Base-by-base conservation (phyloP, 2,113 vertebrate genomes). In the Xyliphius kryptos region DNA sequence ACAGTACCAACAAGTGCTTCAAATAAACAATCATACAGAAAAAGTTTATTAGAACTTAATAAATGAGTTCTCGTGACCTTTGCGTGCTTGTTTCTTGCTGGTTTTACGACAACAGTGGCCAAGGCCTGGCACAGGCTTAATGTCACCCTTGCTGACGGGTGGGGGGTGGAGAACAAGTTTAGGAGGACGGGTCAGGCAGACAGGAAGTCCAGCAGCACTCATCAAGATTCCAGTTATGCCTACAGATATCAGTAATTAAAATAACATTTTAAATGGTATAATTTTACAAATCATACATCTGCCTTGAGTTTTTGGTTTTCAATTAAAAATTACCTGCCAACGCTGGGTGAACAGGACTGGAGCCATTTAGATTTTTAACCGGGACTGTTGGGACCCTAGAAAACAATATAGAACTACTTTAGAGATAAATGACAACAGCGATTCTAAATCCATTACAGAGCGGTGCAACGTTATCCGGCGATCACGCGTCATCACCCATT, bases 211-310 rank as follows among this genome's bases (percentile, higher is more conserved):
- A 0, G 94, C 94, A 0, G 93, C 93, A 0, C 94, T 97, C 93
- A 97, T 97, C 14, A 97, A 88, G 76, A 97, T 97, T 40, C 94
- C 93, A 0, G 94, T 97, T 77, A 97, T 97, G 20, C 94, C 94
- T 97, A n/a, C n/a, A n/a, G n/a, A n/a, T n/a, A n/a, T n/a, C n/a
- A n/a, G n/a, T n/a, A n/a, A n/a, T n/a, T n/a, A n/a, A n/a, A n/a
- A n/a, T n/a, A n/a, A n/a, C n/a, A n/a, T n/a, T n/a, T n/a, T n/a
- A n/a, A n/a, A n/a, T n/a, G n/a, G n/a, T n/a, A n/a, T n/a, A n/a
- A n/a, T n/a, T n/a, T n/a, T n/a, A n/a, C n/a, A n/a, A n/a, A n/a
- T n/a, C n/a, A n/a, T n/a, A n/a, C n/a, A n/a, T n/a, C n/a, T n/a
- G n/a, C n/a, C n/a, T n/a, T n/a, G n/a, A n/a, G n/a, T n/a, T n/a